Conservation (phyloP, 2,113 vertebrate species). For the Xenus cinereus region DNA sequence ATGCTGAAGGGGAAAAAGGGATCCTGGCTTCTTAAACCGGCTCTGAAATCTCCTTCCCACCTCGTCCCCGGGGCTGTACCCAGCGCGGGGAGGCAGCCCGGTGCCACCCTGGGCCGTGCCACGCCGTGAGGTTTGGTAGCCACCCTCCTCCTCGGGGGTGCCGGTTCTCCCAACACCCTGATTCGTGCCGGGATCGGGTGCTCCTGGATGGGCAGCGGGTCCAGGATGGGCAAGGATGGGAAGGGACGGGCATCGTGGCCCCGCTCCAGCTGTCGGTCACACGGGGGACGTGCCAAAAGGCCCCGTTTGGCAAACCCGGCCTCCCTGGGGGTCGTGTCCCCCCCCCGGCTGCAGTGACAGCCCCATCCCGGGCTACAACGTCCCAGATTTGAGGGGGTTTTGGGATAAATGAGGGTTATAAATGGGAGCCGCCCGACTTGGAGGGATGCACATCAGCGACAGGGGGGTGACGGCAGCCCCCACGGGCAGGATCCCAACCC, state of each 20-base stretch:
- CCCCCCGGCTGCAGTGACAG: rapidly evolving
- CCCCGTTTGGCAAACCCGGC: too few species aligned
- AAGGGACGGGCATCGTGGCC: not conserved
- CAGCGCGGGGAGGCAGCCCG: rapidly evolving
- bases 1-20: not conserved
- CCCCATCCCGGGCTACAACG: rapidly evolving
- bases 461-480: not conserved
- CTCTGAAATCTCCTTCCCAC: not conserved
- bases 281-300: rapidly evolving
- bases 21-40: not conserved
- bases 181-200: rapidly evolving
- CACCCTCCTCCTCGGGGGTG: not conserved
- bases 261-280: rapidly evolving
- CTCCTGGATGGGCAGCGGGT: not conserved
- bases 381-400: not conserved
- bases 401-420: not conserved
- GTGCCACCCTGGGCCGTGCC: not conserved
- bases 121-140: not conserved
- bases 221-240: not conserved
- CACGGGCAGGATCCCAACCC: not conserved
- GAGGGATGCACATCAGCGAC: not conserved
- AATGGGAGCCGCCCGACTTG: not conserved
- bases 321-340: too few species aligned
- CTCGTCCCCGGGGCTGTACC: not conserved
- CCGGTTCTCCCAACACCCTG: not conserved